These are phyloP conservation scores for Eristalis pertinax DNA, from an alignment of 2,888 invertebrate species.

Conservation along the genomic window DNA sequence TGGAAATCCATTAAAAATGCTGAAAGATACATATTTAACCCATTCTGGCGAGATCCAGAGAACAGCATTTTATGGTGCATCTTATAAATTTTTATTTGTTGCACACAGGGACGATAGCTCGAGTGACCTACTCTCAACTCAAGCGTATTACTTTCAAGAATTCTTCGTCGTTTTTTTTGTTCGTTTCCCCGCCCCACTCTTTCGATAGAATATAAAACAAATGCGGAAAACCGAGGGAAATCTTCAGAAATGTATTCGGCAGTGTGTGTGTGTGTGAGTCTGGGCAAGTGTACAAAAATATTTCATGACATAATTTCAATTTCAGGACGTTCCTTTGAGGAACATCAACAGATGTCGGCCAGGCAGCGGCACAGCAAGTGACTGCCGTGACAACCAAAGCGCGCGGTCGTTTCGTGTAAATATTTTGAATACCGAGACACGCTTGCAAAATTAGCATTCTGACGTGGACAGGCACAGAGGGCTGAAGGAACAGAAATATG, in stretches of 20 bases:
- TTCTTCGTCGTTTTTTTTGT: not conserved
- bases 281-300: constrained; percentile 48
- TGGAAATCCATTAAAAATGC: constrained; percentile 57
- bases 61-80: constrained; percentile 41
- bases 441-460: constrained; percentile 49
- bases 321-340: constrained; percentile 55
- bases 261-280: not conserved
- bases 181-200: not conserved
- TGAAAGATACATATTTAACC: constrained; percentile 41
- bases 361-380: constrained; percentile 1
- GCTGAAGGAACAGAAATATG: not conserved
- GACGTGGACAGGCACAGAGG: not conserved
- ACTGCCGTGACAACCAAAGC: constrained; percentile 13
- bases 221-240: constrained; percentile 34
- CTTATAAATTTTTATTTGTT: constrained; percentile 46
- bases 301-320: constrained; percentile 67
- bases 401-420: constrained; percentile 47
- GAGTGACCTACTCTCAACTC: constrained; percentile 51
- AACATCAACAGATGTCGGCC: constrained; percentile 56
- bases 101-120: constrained; percentile 22
- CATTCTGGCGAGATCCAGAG: constrained; percentile 6
- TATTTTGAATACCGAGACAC: constrained; percentile 62
- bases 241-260: not conserved
- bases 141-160: constrained; percentile 20
- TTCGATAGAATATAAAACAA: constrained; percentile 11